Evolutionary conservation across 2,797 vertebrate genomes (phyloP), one percentile per base, ranked within the genome.

Genomic region (Gastrophryne carolinensis): DNA sequence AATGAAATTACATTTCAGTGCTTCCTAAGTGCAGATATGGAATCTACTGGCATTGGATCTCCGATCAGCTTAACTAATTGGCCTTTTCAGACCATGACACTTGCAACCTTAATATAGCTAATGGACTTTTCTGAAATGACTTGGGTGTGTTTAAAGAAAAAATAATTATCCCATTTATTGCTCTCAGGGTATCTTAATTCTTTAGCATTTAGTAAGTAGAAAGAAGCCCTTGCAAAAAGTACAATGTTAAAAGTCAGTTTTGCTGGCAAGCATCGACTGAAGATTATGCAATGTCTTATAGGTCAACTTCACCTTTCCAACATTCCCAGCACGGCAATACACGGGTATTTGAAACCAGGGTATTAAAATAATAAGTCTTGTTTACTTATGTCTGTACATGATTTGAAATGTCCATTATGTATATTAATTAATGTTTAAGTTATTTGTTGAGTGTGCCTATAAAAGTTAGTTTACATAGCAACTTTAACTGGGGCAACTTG

Each of bases 11-110:
- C 11, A 19, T 79, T 77, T 79, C 37, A 61, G 3, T 30, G 1
- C 9, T 26, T 80, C 37, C 75, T 63, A 79, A 68, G 50, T 41
- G 73, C 77, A 71, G 30, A 5, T 41, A 27, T 80, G 24, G 29
- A 72, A 5, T 17, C 23, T 37, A 65, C 72, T 44, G 27, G 13
- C 9, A 70, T 71, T 34, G 47, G 50, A 57, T 70, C 32, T 70
- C 29, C 64, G 66, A 57, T 65, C 37, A 66, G 15, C 23, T 30
- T 15, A 54, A 30, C 24, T 62, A 68, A 56, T 54, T 70, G 54
- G 44, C 39, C 24, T 57, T 68, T 76, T 17, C n/a, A 47, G 30
- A 63, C 26, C 15, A 32, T 9, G 27, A 39, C 69, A 44, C 32
- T 29, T 17, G 24, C 29, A 62, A 35, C 52, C 26, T 21, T 62